Evolutionary conservation across 2,113 vertebrate species (phyloP).

Genomic region (Esox niger): DNA sequence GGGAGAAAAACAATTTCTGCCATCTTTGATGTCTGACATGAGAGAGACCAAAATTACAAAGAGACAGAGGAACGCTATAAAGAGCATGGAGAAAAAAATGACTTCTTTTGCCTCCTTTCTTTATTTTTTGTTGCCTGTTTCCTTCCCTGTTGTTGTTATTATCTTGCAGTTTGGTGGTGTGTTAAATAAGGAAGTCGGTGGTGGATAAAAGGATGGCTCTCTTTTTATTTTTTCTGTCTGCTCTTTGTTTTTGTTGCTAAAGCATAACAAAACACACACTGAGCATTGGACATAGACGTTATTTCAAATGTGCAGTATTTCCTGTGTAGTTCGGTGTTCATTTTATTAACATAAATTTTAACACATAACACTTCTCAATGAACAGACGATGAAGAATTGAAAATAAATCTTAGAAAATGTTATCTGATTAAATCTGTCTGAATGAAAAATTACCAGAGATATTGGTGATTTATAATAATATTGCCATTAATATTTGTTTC

Average conservation of each 20-base stretch:
- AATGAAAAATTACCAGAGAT: no score
- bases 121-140: slow-evolving; percentile 37
- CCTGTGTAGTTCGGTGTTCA: no score
- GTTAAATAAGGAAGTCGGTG: slow-evolving; percentile 13
- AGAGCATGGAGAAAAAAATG: slow-evolving; percentile 57
- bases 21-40: slow-evolving; percentile 77
- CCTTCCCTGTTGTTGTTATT: slow-evolving; percentile 40
- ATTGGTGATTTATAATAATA: no score
- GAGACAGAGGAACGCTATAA: slow-evolving; percentile 60
- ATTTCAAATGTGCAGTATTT: no score
- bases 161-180: slow-evolving; percentile 25
- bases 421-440: no score
- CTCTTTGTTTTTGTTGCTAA: not conserved
- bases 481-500: no score
- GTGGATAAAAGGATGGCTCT: not conserved
- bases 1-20: slow-evolving; percentile 57
- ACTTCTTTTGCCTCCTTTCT: slow-evolving; percentile 47
- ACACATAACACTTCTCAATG: no score
- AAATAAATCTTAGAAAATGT: no score
- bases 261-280: no score
- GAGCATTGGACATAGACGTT: no score
- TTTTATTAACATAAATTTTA: no score
- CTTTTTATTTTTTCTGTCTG: slow-evolving; percentile 16
- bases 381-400: no score
- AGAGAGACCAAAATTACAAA: slow-evolving; percentile 82